Percentiles rank a stretch among this genome's conserved stretches.
Evolutionary conservation across 2,888 invertebrate genomes (phyloP).

Genomic region (Emmelina monodactyla): DNA sequence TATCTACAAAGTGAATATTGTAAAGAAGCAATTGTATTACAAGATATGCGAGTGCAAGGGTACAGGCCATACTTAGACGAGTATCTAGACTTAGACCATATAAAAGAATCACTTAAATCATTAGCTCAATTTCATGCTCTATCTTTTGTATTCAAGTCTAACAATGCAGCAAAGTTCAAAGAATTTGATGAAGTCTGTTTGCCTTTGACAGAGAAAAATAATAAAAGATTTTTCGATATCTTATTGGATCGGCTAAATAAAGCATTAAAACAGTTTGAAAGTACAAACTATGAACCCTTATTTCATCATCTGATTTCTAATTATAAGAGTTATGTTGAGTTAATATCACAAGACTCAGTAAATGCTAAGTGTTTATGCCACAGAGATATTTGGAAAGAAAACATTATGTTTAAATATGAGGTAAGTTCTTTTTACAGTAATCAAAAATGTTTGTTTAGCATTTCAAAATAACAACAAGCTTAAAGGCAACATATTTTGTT

Average conservation of each 20-base stretch:
- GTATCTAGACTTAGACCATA: constrained; percentile 40
- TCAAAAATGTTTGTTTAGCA: not conserved
- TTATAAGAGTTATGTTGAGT: constrained; percentile 26
- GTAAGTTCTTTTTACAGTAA: constrained; percentile 19
- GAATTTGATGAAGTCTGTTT: constrained; percentile 29
- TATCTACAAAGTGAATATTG: constrained; percentile 33
- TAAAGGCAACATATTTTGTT: constrained; percentile 11
- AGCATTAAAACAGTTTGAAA: constrained; percentile 30
- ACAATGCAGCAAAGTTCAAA: constrained; percentile 22
- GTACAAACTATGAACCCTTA: constrained; percentile 27
- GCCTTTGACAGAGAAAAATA: constrained; percentile 31
- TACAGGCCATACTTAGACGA: constrained; percentile 27
- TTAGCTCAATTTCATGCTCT: constrained; percentile 45
- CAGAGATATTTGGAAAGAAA: constrained; percentile 59
- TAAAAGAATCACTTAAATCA: constrained; percentile 28
- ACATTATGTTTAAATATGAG: constrained; percentile 47
- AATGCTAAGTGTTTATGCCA: constrained; percentile 39
- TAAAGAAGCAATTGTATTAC: constrained; percentile 39
- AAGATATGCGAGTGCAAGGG: constrained; percentile 35
- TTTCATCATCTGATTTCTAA: constrained; percentile 27
- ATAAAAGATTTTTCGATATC: constrained; percentile 38
- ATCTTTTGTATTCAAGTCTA: constrained; percentile 34
- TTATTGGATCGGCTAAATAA: constrained; percentile 39
- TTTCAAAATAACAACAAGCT: not conserved
- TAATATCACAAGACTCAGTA: constrained; percentile 15